A percentile compares a stretch with the other conserved stretches of the same genome.
Conservation (phyloP, 1,140 invertebrate genomes). For the Phocides pigmalion region DNA sequence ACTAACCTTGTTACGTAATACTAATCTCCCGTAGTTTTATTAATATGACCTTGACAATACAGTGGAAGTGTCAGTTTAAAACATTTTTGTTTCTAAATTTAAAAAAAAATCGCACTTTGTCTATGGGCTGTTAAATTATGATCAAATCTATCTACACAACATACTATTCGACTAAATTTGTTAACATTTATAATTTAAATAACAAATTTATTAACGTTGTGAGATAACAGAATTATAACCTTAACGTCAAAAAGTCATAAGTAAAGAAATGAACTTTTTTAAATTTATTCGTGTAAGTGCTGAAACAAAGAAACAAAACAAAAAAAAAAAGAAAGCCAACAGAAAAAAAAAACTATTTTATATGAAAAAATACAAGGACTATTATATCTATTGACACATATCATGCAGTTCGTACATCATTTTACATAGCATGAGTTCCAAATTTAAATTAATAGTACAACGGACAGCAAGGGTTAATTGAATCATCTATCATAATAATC, state of each 20-base stretch:
- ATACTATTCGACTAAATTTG: not conserved
- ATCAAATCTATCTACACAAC: not conserved
- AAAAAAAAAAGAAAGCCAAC: constrained; percentile 39
- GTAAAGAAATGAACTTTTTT: constrained; percentile 20
- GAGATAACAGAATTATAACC: constrained; percentile 18
- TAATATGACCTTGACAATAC: no score
- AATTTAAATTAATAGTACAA: not conserved
- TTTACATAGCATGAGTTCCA: constrained; percentile 14
- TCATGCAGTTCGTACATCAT: constrained; percentile 26
- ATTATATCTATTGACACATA: constrained; percentile 17
- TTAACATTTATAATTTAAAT: not conserved
- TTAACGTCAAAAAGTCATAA: constrained; percentile 20
- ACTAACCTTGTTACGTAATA: no score
- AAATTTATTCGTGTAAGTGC: constrained; percentile 41
- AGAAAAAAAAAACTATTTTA: constrained; percentile 27
- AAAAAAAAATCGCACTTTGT: no score
- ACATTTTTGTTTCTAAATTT: no score
- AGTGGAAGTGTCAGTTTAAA: no score
- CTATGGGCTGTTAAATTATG: no score
- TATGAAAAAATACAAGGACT: constrained; percentile 19
- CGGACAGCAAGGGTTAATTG: constrained; percentile 4
- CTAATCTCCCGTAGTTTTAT: no score
- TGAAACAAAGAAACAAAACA: constrained; percentile 42
- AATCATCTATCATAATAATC: constrained; percentile 5
- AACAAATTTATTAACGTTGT: constrained; percentile 16